Evolutionary conservation across 2,113 vertebrate genomes (phyloP), one percentile per base, ranked within the genome.

Genomic region (Entosphenus tridentatus): DNA sequence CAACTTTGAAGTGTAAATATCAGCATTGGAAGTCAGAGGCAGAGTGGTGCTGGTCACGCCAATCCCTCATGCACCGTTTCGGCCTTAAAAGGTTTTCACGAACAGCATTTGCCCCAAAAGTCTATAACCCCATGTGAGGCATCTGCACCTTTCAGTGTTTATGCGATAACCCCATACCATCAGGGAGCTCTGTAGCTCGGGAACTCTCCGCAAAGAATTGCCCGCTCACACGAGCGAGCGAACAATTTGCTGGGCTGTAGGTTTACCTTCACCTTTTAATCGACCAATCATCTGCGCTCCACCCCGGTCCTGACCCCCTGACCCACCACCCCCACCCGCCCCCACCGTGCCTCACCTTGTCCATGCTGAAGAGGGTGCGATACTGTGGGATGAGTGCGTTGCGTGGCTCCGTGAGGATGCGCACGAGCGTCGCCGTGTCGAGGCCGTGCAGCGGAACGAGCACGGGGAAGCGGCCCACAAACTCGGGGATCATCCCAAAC

Each of bases 401-500:
- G n/a, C 62, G 62, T 65, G 62, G 62, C 21, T 65, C 8, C 21
- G 62, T 65, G n/a, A 65, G 62, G 62, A 65, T 18, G n/a, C 21
- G n/a, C 21, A 65, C 62, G 8, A 65, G 21, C 10, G 21, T 65
- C n/a, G 62, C 62, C 10, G n/a, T 18, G 62, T n/a, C 21, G 62
- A 65, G 8, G 62, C n/a, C 62, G 8, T 65, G 62, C 10, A 65
- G 21, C 21, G 62, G 62, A 16, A 65, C 62, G n/a, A 65, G 62
- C 21, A 65, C 21, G 10, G 62, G 62, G 21, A 65, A 65, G n/a
- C 62, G 62, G 62, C 62, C 62, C 62, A 65, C 62, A 65, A 65
- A 65, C 62, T 65, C 62, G n/a, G 62, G 62, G 10, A 65, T 65
- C 8, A 65, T 16, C 62, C 62, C 62, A 65, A 65, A 65, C 62